Conservation (phyloP, 2,113 vertebrate species). For the Bombycilla garrulus region DNA sequence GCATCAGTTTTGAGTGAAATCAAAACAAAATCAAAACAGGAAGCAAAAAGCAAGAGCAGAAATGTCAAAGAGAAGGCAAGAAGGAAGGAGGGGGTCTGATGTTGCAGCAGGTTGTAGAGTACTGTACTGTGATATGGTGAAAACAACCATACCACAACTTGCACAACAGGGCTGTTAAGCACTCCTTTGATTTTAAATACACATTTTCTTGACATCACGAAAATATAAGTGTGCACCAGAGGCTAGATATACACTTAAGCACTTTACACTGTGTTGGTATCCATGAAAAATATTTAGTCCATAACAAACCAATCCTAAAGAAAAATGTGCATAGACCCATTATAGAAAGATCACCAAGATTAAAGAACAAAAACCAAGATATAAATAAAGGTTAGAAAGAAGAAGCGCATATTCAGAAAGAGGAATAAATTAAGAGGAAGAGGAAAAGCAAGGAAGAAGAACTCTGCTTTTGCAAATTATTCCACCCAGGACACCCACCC, state of each 20-base stretch:
- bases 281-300: neutral
- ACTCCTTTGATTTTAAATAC: neutral
- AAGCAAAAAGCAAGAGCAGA: neutral
- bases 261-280: neutral
- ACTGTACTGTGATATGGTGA: neutral
- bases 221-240: neutral
- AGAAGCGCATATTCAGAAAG: neutral
- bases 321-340: neutral
- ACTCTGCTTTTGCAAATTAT: slow-evolving; percentile 12
- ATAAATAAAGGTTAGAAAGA: slow-evolving; percentile 4
- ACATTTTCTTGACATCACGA: neutral
- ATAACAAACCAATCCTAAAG: neutral
- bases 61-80: neutral
- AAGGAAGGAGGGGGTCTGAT: neutral
- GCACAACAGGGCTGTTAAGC: neutral
- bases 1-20: neutral
- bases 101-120: neutral
- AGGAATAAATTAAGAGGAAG: slow-evolving; percentile 32
- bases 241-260: neutral
- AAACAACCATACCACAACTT: neutral
- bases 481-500: slow-evolving; percentile 26
- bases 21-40: neutral
- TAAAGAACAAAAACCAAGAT: neutral
- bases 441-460: slow-evolving; percentile 8
- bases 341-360: neutral